Evolutionary conservation across 1,140 invertebrate genomes (phyloP), one percentile per base, ranked within the genome.

Genomic region (Musca domestica): DNA sequence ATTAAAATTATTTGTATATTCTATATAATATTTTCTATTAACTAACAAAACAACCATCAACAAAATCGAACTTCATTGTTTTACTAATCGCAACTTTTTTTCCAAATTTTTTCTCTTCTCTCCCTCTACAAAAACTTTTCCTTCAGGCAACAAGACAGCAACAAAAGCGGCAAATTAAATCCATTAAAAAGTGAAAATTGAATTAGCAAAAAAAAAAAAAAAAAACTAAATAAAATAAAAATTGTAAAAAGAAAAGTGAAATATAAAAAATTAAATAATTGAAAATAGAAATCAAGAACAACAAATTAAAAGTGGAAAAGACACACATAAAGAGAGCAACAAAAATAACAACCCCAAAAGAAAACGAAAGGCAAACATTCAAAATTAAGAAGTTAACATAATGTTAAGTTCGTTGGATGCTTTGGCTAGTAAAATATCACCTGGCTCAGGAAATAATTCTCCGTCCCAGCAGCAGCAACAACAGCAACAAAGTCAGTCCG

Each of bases 361-460:
- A 65, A 48, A 25, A 51, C n/a, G 46, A 48, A 48, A 65, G 25
- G 47, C 6, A 65, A 65, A 64, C 19, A 27, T 65, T 51, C 64
- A 49, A 47, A 51, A 65, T 49, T 49, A 65, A 65, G 64, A 65
- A 34, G 56, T 61, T 61, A 71, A 68, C 67, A 72, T 69, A 69
- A 92, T 92, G 91, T 84, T 92, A 77, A 89, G 91, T 81, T 90
- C 90, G 69, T 83, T 92, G 81, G 91, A 91, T 84, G 88, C 89
- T 80, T 85, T 92, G 83, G 90, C 90, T 82, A 89, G 89, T 75
- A 92, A 92, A 83, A 90, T 92, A 83, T 91, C 90, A 82, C 90
- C 90, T 76, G 88, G 88, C 70, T 84, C 84, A 67, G 84, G 82
- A 12, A 84, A 83, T 19, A 69, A 64, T 49, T 70, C 70, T 68